Evolutionary conservation across 2,888 invertebrate genomes (phyloP).

Genomic region (Limnephilus lunatus): DNA sequence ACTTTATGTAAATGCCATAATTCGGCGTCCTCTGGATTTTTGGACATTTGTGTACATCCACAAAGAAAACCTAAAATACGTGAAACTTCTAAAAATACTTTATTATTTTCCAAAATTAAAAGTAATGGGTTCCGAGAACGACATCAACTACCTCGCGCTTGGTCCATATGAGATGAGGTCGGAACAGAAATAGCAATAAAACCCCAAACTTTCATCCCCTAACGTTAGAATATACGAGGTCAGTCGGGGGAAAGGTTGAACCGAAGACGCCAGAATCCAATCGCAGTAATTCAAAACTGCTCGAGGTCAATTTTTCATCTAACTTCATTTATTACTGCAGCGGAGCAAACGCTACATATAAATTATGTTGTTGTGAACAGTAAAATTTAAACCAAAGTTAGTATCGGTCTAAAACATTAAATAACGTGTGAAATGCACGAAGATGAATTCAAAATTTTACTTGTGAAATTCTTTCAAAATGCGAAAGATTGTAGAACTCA

Average conservation of each 20-base stretch:
- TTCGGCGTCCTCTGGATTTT: not conserved
- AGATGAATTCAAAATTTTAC: not conserved
- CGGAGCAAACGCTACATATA: not conserved
- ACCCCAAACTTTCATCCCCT: conserved; percentile 51
- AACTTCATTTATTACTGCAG: not conserved
- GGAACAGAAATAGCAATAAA: conserved; percentile 55
- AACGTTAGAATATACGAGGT: conserved; percentile 52
- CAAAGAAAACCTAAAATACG: not conserved
- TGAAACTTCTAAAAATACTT: not conserved
- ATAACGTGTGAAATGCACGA: not conserved
- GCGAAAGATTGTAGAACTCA: not conserved
- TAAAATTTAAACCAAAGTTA: not conserved
- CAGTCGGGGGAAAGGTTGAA: conserved; percentile 3
- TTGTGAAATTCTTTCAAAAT: not conserved
- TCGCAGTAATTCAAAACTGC: not conserved
- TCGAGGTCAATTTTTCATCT: not conserved
- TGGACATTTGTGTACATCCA: not conserved
- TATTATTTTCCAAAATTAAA: not conserved
- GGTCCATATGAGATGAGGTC: conserved; percentile 18
- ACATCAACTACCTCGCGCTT: not conserved
- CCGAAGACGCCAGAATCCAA: not conserved
- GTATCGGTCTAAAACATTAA: not conserved
- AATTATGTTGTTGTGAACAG: not conserved
- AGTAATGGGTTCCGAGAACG: not conserved
- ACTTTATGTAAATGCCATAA: not conserved